phyloP scores from a whole-genome alignment of 2,113 vertebrate species.

The Lethenteron reissneri region DNA sequence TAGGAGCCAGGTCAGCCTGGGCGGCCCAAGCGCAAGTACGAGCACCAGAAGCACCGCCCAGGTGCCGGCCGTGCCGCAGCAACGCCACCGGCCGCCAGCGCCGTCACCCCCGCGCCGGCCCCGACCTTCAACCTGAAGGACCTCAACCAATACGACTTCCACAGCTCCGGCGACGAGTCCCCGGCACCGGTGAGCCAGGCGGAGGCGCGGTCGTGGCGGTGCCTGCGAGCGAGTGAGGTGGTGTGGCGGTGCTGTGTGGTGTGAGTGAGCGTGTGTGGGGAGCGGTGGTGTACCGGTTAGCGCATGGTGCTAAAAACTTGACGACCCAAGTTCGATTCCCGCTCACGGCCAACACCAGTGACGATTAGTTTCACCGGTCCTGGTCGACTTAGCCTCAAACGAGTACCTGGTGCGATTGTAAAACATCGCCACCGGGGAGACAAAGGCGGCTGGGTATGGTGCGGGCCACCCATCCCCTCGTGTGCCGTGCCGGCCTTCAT shows the following conservation, averaged over 20 bases:
- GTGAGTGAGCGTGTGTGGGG: background rate
- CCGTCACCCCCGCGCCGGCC: slow-evolving; percentile 21
- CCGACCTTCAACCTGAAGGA: slow-evolving; percentile 48
- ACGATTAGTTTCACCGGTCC: too few species aligned
- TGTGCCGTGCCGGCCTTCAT: too few species aligned
- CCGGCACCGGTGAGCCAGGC: slow-evolving; percentile 38
- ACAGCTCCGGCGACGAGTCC: slow-evolving; percentile 76
- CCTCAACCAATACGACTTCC: slow-evolving; percentile 83
- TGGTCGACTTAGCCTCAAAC: too few species aligned
- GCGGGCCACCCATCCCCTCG: too few species aligned
- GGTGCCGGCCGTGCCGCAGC: slow-evolving; percentile 26
- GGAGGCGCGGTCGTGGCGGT: background rate
- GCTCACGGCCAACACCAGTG: background rate
- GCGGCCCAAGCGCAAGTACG: slow-evolving; percentile 55
- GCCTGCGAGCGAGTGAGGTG: background rate
- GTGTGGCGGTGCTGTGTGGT: too few species aligned
- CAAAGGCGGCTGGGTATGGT: too few species aligned
- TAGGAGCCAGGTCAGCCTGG: slow-evolving; percentile 23
- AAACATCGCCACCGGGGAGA: too few species aligned
- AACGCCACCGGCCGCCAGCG: slow-evolving; percentile 27
- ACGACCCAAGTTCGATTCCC: background rate
- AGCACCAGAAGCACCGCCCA: slow-evolving; percentile 34
- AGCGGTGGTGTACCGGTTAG: background rate
- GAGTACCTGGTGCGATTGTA: too few species aligned
- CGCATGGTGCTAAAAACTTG: background rate